A percentile compares a stretch with the other conserved stretches of the same genome.
Evolutionary conservation across 2,113 vertebrate species (phyloP).

Genomic region (Trogon surrucura): DNA sequence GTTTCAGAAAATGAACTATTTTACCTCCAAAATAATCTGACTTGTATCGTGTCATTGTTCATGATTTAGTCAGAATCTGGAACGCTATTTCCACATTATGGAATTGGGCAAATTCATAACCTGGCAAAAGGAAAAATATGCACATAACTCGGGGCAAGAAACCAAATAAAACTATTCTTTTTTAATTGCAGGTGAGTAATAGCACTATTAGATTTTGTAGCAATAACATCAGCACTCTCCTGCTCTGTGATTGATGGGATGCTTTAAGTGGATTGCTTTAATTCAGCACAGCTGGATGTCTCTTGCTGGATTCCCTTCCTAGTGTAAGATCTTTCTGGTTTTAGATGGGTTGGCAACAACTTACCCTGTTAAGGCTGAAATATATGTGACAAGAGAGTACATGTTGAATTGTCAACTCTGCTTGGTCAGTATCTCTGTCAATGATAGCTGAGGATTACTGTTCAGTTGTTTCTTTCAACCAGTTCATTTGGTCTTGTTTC

Average conservation of each 20-base stretch:
- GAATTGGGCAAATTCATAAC: conserved; percentile 63
- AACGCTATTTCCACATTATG: conserved; percentile 40
- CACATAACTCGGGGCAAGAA: conserved; percentile 53
- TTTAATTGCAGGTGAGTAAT: conserved; percentile 78
- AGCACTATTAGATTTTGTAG: conserved; percentile 68
- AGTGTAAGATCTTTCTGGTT: conserved; percentile 23
- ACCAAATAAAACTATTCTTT: conserved; percentile 74
- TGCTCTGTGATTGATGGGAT: conserved; percentile 54
- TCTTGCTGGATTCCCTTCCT: conserved; percentile 43
- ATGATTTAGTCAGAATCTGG: conserved; percentile 46
- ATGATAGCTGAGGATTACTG: neutral
- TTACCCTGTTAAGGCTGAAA: conserved; percentile 43
- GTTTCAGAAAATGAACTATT: neutral
- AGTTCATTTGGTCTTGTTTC: neutral
- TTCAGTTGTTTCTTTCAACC: neutral
- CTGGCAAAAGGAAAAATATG: conserved; percentile 66
- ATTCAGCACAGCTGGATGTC: conserved; percentile 62
- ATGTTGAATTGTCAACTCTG: neutral
- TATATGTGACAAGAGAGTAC: conserved; percentile 16
- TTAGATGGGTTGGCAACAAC: conserved; percentile 56
- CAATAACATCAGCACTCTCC: conserved; percentile 65
- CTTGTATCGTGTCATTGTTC: conserved; percentile 35
- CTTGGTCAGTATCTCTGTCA: neutral
- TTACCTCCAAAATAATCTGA: conserved; percentile 2
- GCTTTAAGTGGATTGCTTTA: conserved; percentile 67